Conservation (phyloP, 2,888 invertebrate genomes). For the Noctua fimbriata region DNA sequence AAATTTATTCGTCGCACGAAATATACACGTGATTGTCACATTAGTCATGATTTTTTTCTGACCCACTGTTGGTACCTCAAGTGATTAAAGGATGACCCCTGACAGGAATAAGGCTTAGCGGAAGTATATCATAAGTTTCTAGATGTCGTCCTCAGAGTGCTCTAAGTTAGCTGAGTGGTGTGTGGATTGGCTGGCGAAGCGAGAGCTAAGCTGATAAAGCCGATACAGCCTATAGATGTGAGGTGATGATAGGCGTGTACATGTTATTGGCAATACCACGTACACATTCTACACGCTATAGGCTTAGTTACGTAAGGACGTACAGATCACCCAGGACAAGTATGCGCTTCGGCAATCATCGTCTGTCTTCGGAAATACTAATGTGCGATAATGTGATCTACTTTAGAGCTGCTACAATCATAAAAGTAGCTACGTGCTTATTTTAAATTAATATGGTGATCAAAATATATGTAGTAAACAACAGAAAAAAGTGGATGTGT, state of each 20-base stretch:
- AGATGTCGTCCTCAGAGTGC: not conserved
- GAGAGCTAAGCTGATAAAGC: not conserved
- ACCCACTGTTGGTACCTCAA: not conserved
- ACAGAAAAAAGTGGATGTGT: no score
- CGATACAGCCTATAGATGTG: not conserved
- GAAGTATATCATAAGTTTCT: not conserved
- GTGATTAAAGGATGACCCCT: not conserved
- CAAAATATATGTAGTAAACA: not conserved
- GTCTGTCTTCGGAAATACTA: not conserved
- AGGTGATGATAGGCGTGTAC: not conserved
- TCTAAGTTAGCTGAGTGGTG: constrained; percentile 33
- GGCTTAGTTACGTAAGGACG: not conserved
- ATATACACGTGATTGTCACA: not conserved
- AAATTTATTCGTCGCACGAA: not conserved
- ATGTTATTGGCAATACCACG: not conserved
- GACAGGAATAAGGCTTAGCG: not conserved
- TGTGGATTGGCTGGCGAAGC: not conserved
- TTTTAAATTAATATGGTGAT: not conserved
- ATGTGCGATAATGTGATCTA: not conserved
- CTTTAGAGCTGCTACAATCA: not conserved
- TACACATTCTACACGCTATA: not conserved
- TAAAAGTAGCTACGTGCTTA: not conserved
- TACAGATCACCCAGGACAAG: not conserved
- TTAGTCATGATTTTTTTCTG: not conserved
- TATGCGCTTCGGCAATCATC: not conserved